Conservation (phyloP, 2,888 invertebrate species). For the Germaria angustata region DNA sequence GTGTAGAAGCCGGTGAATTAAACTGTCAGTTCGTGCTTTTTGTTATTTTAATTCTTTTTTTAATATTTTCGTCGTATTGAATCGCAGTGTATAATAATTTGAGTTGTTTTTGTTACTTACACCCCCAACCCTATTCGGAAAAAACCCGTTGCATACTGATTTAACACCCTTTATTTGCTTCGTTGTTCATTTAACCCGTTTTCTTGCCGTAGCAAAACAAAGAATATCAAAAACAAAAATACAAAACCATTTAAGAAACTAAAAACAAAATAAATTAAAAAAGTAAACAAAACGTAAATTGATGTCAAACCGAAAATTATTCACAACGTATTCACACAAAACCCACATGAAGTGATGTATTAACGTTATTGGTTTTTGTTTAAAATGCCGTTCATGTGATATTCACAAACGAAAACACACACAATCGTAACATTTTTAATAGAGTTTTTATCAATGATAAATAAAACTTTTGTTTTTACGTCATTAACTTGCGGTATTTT, state of each 20-base stretch:
- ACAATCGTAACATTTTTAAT: not conserved
- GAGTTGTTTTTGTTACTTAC: conserved; percentile 34
- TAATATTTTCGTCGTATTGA: conserved; percentile 33
- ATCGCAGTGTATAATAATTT: conserved; percentile 55
- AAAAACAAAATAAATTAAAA: conserved; percentile 44
- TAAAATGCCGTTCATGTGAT: conserved; percentile 30
- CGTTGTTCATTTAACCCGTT: not conserved
- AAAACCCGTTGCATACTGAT: conserved; percentile 11
- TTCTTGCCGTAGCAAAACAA: conserved; percentile 28
- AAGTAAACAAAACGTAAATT: conserved; percentile 62
- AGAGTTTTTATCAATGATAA: conserved; percentile 11
- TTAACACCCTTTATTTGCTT: conserved; percentile 1
- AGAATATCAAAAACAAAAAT: conserved; percentile 36
- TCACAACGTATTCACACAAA: not conserved
- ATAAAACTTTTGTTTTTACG: not conserved
- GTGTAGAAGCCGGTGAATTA: conserved; percentile 69
- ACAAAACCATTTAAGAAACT: too few relatives aligned
- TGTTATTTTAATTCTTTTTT: not conserved
- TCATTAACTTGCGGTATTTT: conserved; percentile 15
- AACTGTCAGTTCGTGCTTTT: conserved; percentile 44
- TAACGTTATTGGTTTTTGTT: not conserved
- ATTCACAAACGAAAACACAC: not conserved
- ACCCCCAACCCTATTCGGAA: not conserved
- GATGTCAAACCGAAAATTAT: not conserved
- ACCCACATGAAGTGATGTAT: too few relatives aligned